Evolutionary conservation across 2,113 vertebrate species (phyloP).

Genomic region (Pardalotus punctatus): DNA sequence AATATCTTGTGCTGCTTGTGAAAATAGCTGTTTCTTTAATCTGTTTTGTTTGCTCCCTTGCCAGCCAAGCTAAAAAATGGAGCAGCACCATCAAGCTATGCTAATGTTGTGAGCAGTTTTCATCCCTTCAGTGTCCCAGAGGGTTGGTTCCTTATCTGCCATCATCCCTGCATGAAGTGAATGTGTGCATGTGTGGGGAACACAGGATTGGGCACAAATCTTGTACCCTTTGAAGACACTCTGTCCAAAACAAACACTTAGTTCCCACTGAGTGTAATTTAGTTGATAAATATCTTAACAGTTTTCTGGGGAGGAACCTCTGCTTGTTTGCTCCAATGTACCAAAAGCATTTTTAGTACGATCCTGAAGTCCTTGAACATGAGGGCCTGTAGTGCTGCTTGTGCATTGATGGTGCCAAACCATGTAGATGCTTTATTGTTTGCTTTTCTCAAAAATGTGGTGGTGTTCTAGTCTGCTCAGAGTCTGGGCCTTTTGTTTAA

Average conservation of each 20-base stretch:
- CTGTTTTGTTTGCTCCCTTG: constrained; percentile 30
- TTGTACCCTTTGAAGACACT: background rate
- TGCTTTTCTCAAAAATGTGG: background rate
- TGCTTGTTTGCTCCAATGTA: background rate
- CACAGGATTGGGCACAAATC: background rate
- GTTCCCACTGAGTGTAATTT: background rate
- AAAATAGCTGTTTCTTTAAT: background rate
- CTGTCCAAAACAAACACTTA: constrained; percentile 1
- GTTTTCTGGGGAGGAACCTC: background rate
- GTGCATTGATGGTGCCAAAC: background rate
- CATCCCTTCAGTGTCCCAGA: background rate
- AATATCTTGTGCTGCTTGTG: background rate
- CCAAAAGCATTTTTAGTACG: background rate
- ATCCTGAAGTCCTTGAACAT: background rate
- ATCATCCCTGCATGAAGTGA: background rate
- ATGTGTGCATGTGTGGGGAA: background rate
- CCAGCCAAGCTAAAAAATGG: constrained; percentile 1
- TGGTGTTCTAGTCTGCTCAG: background rate
- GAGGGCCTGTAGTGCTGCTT: background rate
- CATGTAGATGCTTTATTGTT: background rate
- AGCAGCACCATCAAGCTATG: background rate
- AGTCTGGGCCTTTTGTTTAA: background rate
- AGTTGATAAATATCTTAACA: constrained; percentile 2
- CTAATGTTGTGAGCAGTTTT: background rate
- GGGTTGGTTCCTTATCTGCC: background rate